Conservation (phyloP, 1,140 invertebrate genomes). For the Vanessa atalanta region DNA sequence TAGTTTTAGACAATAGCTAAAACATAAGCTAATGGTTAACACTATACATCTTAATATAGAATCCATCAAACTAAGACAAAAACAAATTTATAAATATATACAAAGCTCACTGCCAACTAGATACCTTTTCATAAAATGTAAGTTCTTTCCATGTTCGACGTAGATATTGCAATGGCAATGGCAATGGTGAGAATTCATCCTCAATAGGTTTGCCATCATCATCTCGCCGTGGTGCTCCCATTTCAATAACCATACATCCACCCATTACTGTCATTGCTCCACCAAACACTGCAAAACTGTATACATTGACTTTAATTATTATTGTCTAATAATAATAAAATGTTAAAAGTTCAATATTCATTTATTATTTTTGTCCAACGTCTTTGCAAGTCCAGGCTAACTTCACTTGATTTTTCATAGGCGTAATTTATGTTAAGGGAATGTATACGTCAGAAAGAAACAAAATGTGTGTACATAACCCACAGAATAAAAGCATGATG, state of each 20-base stretch:
- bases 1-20: too few relatives aligned
- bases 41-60: too few relatives aligned
- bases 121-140: slow-evolving; percentile 87
- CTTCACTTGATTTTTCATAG: too few relatives aligned
- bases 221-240: slow-evolving; percentile 87
- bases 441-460: too few relatives aligned
- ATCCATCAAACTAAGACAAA: neutral
- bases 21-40: too few relatives aligned
- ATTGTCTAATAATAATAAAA: too few relatives aligned
- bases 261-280: slow-evolving; percentile 72
- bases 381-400: too few relatives aligned
- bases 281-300: slow-evolving; percentile 81
- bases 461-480: too few relatives aligned
- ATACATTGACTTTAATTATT: neutral
- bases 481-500: too few relatives aligned
- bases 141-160: slow-evolving; percentile 88
- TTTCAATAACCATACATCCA: slow-evolving; percentile 83
- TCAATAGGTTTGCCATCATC: slow-evolving; percentile 87
- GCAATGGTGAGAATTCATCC: slow-evolving; percentile 91
- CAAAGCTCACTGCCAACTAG: neutral
- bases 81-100: neutral
- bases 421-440: too few relatives aligned
- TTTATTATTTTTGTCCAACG: too few relatives aligned
- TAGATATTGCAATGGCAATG: slow-evolving; percentile 86
- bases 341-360: too few relatives aligned